Base-by-base conservation (phyloP, 2,797 vertebrate genomes). In the Lutjanus argentimaculatus region DNA sequence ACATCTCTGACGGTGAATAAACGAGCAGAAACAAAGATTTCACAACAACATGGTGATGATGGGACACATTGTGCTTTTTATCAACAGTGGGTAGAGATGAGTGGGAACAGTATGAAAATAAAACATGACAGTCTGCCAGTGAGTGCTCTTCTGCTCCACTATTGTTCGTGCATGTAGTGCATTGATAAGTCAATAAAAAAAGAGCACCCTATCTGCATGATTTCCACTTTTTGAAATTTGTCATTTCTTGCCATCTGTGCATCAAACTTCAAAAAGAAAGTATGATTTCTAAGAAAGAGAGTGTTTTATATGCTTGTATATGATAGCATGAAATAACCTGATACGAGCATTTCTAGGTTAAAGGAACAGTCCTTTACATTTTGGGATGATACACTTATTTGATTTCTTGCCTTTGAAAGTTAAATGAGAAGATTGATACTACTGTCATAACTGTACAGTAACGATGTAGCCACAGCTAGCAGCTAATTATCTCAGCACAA, bases 1-100 rank as follows among this genome's bases (percentile, higher is more conserved):
- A 80, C 55, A 76, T 65, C 22, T 59, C 49, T 17, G 40, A 71
- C 55, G 67, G 75, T 63, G 51, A 80, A 75, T 59, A 69, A 81
- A 71, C 46, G 12, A 68, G 49, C 49, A 43, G 45, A 77, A 65
- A 21, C 58, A 46, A 58, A 43, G 43, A 81, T 86, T 79, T 79
- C 59, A 77, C 56, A 75, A 80, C 30, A 36, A 36, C 30, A 6
- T 36, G 13, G 43, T 6, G 19, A 22, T 13, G 46, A 66, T 25
- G 42, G 14, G 25, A 67, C 19, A 61, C 6, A 42, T 17, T 59
- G n/a, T 67, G 71, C 1, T 52, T 76, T 57, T 64, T 52, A 82
- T 79, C 63, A 64, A n/a, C 16, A 2, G 46, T 51, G 55, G 7
- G 45, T 4, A 53, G 70, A 63, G 46, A 25, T 7, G 19, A 70